Evolutionary conservation across 2,113 vertebrate genomes (phyloP).

Genomic region (Bostrychus sinensis): DNA sequence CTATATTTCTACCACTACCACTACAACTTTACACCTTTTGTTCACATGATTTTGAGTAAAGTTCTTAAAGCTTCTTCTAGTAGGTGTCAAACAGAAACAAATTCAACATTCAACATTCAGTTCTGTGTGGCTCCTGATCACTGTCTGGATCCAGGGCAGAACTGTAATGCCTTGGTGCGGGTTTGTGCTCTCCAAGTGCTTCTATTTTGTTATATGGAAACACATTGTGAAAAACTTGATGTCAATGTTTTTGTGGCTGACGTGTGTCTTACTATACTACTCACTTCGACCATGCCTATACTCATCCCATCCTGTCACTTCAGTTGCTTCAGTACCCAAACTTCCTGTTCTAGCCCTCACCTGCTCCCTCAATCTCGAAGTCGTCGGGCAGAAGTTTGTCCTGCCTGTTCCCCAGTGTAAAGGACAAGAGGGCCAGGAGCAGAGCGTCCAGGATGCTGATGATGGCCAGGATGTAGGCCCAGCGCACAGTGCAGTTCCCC

Average conservation of each 20-base stretch:
- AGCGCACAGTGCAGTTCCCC: constrained; percentile 95
- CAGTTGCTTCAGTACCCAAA: neutral
- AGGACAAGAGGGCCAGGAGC: constrained; percentile 91
- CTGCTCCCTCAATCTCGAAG: constrained; percentile 87
- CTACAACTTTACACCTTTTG: too few relatives aligned
- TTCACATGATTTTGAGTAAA: too few relatives aligned
- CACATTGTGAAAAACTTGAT: too few relatives aligned
- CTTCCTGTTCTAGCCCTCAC: constrained; percentile 55
- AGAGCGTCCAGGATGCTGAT: constrained; percentile 92
- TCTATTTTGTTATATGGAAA: too few relatives aligned
- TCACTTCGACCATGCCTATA: neutral
- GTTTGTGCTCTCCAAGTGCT: too few relatives aligned
- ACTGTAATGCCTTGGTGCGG: too few relatives aligned
- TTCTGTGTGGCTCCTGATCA: too few relatives aligned
- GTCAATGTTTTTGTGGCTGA: neutral
- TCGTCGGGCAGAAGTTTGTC: constrained; percentile 93
- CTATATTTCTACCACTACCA: too few relatives aligned
- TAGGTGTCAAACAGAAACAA: too few relatives aligned
- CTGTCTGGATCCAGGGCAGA: too few relatives aligned
- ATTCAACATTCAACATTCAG: too few relatives aligned
- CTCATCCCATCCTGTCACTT: neutral
- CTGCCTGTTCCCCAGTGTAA: constrained; percentile 93
- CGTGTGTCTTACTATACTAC: neutral
- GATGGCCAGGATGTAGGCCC: constrained; percentile 98
- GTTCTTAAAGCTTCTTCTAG: too few relatives aligned